Evolutionary conservation across 1,140 invertebrate genomes (phyloP).

Genomic region (Drosophila pallidifrons): DNA sequence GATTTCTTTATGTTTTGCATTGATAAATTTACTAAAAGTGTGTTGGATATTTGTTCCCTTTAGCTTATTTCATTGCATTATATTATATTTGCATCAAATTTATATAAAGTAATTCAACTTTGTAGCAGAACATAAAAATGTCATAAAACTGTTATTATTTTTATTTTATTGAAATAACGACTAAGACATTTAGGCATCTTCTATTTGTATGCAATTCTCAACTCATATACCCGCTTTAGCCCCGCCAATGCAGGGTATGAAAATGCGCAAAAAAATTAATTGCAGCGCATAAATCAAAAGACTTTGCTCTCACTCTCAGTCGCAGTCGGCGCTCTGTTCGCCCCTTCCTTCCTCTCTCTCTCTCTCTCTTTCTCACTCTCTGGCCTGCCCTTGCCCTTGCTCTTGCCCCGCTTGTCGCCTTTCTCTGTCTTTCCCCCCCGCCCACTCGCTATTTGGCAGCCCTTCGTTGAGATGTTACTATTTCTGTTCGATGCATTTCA

Average conservation of each 20-base stretch:
- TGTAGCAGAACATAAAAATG: too few relatives aligned
- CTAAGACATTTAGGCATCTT: too few relatives aligned
- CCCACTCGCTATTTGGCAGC: constrained; percentile 29
- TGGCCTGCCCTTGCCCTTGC: not conserved
- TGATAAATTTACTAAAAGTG: too few relatives aligned
- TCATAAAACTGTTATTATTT: too few relatives aligned
- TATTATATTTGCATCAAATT: too few relatives aligned
- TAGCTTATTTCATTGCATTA: too few relatives aligned
- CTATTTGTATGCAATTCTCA: too few relatives aligned
- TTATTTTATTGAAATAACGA: too few relatives aligned
- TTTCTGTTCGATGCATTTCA: constrained; percentile 57
- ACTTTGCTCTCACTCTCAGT: constrained; percentile 63
- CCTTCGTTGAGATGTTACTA: constrained; percentile 46
- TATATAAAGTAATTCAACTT: too few relatives aligned
- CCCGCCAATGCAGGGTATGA: not conserved
- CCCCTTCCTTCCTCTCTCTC: not conserved
- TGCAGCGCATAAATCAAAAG: constrained; percentile 83
- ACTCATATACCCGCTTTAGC: constrained; percentile 9
- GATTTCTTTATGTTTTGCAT: too few relatives aligned
- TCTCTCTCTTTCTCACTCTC: not conserved
- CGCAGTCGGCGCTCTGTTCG: not conserved
- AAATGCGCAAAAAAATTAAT: constrained; percentile 84
- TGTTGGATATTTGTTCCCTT: too few relatives aligned
- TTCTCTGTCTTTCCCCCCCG: constrained; percentile 2
- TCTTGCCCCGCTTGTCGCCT: too few relatives aligned